Evolutionary conservation across 2,888 invertebrate genomes (phyloP), one percentile per base, ranked within the genome.

Genomic region (Eupithecia centaureata): DNA sequence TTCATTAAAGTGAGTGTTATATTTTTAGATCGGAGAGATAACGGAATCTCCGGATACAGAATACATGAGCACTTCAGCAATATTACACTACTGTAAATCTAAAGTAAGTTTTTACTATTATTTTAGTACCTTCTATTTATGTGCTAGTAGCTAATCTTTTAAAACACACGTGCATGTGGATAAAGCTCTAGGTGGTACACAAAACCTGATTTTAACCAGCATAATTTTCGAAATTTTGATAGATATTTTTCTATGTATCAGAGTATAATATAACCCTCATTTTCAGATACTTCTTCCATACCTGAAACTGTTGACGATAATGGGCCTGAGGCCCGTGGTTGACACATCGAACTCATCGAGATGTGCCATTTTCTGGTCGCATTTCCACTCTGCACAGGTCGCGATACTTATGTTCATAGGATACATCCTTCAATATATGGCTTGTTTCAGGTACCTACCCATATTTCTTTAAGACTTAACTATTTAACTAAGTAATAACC

Each of bases 11-110:
- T 1, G 1, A 52, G 38, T 64, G 64, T 58, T 65, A 65, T 28
- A n/a, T 62, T 85, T 85, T 71, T 84, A 96, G 96, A 95, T 95
- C 76, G 96, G 95, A 69, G 96, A 96, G 86, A 95, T 95, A 76
- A 94, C 94, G 0, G 96, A 96, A 81, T 94, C 94, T 71, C 95
- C 95, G 70, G 94, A 95, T 80, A 94, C 94, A 51, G 95, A 95
- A 76, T 94, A 95, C 75, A 93, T 95, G 86, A 96, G 96, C 77
- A 96, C 96, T 33, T 96, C 97, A 13, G 96, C 96, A 12, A 95
- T 97, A 74, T 93, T 97, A 83, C 95, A 95, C 84, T 97, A 96
- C 81, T 97, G 97, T 92, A 97, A 97, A 91, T 95, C 95, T 65
- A 97, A 96, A 92, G 95, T 95, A 82, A 76, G 72, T 68, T 32